A percentile compares a stretch with the other conserved stretches of the same genome.
These are phyloP conservation scores for Laspeyria flexula DNA, from an alignment of 2,888 invertebrate genomes.

Conservation along the genomic window DNA sequence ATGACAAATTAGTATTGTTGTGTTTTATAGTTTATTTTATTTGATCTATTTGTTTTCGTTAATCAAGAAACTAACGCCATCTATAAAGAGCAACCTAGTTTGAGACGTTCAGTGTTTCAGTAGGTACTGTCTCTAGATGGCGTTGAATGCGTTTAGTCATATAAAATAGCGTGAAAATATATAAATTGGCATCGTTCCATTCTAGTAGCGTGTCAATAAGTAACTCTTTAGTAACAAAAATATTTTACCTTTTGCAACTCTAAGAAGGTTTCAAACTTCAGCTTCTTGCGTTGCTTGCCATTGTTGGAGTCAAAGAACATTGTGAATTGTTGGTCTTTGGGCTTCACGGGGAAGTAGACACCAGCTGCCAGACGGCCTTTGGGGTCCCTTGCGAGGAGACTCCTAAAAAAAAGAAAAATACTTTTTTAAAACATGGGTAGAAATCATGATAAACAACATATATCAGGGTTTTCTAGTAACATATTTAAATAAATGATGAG, in stretches of 20 bases:
- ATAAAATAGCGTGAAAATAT: not conserved
- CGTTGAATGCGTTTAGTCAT: not conserved
- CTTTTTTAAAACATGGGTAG: not conserved
- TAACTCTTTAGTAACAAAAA: not conserved
- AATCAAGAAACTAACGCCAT: too few relatives aligned
- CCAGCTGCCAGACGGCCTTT: constrained; percentile 94
- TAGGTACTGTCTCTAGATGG: not conserved
- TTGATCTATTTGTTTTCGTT: too few relatives aligned
- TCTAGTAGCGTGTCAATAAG: constrained; percentile 17
- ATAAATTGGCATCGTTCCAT: constrained; percentile 19
- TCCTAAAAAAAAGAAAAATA: constrained; percentile 77
- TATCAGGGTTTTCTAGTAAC: too few relatives aligned
- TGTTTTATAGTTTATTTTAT: too few relatives aligned
- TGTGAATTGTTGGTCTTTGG: constrained; percentile 89
- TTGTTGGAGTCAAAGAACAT: constrained; percentile 91
- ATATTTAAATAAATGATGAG: too few relatives aligned
- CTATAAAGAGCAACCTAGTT: not conserved
- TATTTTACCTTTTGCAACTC: constrained; percentile 87
- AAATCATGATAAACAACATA: too few relatives aligned
- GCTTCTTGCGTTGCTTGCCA: constrained; percentile 90
- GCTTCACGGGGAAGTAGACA: constrained; percentile 92
- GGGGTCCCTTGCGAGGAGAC: constrained; percentile 92
- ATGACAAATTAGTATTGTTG: too few relatives aligned
- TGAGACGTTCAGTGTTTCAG: not conserved
- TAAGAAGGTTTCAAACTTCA: constrained; percentile 90